Base-by-base conservation (phyloP, 1,140 invertebrate species). In the Drosophila orosa region DNA sequence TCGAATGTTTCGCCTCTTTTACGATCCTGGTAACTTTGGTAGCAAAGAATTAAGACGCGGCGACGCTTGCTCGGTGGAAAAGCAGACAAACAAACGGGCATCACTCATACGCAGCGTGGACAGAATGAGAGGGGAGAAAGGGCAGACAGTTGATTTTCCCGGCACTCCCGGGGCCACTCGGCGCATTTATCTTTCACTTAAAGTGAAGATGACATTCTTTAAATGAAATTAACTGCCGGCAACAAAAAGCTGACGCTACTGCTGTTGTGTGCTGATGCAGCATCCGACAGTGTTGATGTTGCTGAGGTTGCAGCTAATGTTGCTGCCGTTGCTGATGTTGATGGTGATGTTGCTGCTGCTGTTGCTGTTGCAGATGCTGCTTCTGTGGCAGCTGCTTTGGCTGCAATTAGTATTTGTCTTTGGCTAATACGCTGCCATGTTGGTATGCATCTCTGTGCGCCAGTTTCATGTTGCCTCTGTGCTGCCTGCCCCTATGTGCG, bases 121-220 rank as follows among this genome's bases (percentile, higher is more conserved):
- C 66, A 79, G 55, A 63, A 63, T 66, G 24, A 65, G 24, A 65
- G 66, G 74, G 58, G 71, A 74, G 78, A 75, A 72, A 78, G 75
- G 72, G 68, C 78, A 78, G 78, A 47, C 78, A 71, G 56, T 81
- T 78, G 68, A 74, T 79, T 74, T 73, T 60, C 63, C 47, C 58
- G 55, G 52, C 68, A 74, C 58, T 65, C 66, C 68, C 65, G 62
- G 62, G 56, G 62, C 60, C 60, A 65, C 63, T 74, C 52, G 67
- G 59, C 62, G 80, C 78, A 86, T 90, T 90, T 90, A 90, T 91
- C 90, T 91, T 91, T 91, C 90, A 91, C 90, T 91, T 91, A 91
- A 91, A 91, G 89, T 91, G 90, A 91, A 91, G 90, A 91, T 91
- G 90, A 90, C 90, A 91, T 91, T 91, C 90, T 91, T 91, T 87